These are phyloP conservation scores for Saturnia japonica DNA, from an alignment of 2,888 invertebrate genomes.

Conservation along the genomic window DNA sequence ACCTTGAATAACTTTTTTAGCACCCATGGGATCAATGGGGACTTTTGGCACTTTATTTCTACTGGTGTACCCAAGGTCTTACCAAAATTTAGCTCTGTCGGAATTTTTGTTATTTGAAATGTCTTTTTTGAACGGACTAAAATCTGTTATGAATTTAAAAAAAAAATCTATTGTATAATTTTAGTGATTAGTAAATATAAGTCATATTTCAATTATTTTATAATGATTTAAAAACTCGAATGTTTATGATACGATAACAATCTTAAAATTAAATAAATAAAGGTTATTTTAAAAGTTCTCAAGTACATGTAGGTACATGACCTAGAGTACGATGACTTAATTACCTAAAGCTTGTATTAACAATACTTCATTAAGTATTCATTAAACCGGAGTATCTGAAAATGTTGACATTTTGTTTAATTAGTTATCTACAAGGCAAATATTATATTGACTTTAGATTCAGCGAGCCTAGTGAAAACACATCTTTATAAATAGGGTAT, in stretches of 20 bases:
- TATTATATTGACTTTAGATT: slow-evolving; percentile 15
- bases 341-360: neutral
- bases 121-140: no score
- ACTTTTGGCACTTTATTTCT: no score
- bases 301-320: neutral
- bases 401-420: neutral
- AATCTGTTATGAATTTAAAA: no score
- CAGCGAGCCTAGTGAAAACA: slow-evolving; percentile 18
- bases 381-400: neutral
- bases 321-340: neutral
- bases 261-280: neutral
- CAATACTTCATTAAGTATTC: neutral
- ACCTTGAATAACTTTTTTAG: no score
- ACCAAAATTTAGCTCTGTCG: no score
- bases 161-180: no score
- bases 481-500: slow-evolving; percentile 35
- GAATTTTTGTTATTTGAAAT: no score
- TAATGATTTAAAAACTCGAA: neutral
- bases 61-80: no score
- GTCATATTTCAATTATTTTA: neutral
- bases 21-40: no score
- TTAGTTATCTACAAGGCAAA: neutral
- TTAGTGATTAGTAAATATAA: no score
- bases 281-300: neutral
- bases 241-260: neutral